A percentile compares a stretch with the other conserved stretches of the same genome.
These are phyloP conservation scores for Bombus ignitus DNA, from an alignment of 1,140 invertebrate genomes.

Conservation along the genomic window DNA sequence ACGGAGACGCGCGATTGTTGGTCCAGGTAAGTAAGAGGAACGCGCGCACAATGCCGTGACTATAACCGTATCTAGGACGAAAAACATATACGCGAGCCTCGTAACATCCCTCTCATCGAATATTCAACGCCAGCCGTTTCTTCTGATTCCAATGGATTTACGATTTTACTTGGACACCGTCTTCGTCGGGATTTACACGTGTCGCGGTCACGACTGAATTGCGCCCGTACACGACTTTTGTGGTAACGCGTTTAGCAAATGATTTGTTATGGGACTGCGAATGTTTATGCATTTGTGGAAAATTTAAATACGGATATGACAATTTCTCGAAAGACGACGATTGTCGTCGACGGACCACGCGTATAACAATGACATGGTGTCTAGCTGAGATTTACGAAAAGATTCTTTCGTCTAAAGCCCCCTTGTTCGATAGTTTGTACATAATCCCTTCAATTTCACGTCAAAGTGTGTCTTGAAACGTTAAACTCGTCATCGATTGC, in stretches of 20 bases:
- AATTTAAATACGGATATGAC: too few species aligned
- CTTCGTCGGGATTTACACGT: background rate
- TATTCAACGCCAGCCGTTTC: constrained; percentile 36
- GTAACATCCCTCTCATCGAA: constrained; percentile 33
- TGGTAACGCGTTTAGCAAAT: background rate
- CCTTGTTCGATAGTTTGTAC: too few species aligned
- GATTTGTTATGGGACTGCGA: background rate
- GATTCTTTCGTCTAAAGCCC: too few species aligned
- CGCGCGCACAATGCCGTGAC: constrained; percentile 37
- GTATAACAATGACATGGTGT: too few species aligned
- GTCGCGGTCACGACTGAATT: constrained; percentile 8
- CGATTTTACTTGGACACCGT: background rate
- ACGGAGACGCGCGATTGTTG: constrained; percentile 35
- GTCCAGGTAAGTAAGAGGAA: constrained; percentile 49
- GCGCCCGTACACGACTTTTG: background rate
- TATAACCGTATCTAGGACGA: constrained; percentile 44
- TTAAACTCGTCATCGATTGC: too few species aligned
- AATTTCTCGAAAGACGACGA: too few species aligned
- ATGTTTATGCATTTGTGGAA: too few species aligned
- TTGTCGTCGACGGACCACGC: too few species aligned
- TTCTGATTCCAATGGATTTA: constrained; percentile 30
- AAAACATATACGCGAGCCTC: background rate
- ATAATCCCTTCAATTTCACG: too few species aligned
- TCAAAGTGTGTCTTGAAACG: too few species aligned
- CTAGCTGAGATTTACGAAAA: too few species aligned